Evolutionary conservation across 2,797 vertebrate genomes (phyloP), one percentile per base, ranked within the genome.

Genomic region (Echiichthys vipera): DNA sequence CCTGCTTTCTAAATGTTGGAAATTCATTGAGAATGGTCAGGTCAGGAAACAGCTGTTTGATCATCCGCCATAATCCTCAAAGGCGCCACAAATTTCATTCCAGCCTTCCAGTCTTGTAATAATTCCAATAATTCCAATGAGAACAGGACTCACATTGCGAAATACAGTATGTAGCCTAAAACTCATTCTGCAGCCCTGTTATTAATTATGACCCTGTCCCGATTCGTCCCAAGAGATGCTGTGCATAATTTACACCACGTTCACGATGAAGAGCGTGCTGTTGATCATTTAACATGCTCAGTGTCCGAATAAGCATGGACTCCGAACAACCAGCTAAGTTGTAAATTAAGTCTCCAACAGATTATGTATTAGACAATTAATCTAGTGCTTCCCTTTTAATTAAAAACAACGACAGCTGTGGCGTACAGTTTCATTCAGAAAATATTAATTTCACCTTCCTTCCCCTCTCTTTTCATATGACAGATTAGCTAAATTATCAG

Each of bases 181-280:
- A 58, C 39, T 65, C 43, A 58, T 75, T 62, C 67, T 71, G 62
- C 62, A 76, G 71, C 39, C 45, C 84, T 89, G 84, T 77, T 88
- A 62, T 87, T 90, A 85, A 92, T 92, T 91, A 91, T 67, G 67
- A 78, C 59, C 63, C 34, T 77, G 56, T 85, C 74, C 72, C 70
- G 36, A 63, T 37, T 76, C 66, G n/a, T n/a, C 70, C 72, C 64
- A 37, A 7, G 68, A 84, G 78, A 75, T 46, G 42, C 71, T n/a
- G 37, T 58, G 61, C 39, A 65, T 77, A 79, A 85, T 86, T 85
- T 85, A 78, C 63, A 80, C 74, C 63, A 72, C 72, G 53, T 47
- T 74, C 25, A 59, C 81, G 42, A 61, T 42, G 43, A 69, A 66
- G 50, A 75, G 65, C 69, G 59, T 69, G 59, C 39, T 74, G 58